Conservation (phyloP, 1,140 invertebrate genomes). For the Uloborus diversus region DNA sequence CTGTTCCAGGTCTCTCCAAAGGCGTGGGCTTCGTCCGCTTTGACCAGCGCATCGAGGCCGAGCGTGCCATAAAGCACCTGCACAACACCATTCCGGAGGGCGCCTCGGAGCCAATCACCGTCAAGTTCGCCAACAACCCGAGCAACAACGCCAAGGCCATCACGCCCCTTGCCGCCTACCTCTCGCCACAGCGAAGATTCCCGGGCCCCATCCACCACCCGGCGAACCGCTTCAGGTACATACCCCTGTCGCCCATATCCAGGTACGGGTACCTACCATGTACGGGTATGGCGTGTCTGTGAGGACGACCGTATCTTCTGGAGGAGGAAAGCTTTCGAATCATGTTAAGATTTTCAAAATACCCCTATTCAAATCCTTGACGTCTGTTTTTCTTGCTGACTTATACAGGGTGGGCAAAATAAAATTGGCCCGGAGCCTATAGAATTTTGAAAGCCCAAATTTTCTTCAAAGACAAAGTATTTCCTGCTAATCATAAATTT, state of each 20-base stretch:
- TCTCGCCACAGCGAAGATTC: conserved; percentile 76
- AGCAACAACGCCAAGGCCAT: conserved; percentile 89
- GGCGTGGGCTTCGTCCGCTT: conserved; percentile 99
- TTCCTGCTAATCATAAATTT: too few relatives aligned
- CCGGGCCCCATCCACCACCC: conserved; percentile 92
- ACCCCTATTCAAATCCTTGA: too few relatives aligned
- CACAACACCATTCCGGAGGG: conserved; percentile 96
- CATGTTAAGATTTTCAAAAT: too few relatives aligned
- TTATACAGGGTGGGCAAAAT: too few relatives aligned
- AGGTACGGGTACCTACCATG: neutral
- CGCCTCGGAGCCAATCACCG: conserved; percentile 95
- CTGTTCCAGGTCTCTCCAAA: conserved; percentile 86
- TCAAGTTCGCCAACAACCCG: conserved; percentile 99
- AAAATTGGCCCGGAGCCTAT: too few relatives aligned
- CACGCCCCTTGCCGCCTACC: conserved; percentile 89
- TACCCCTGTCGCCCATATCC: conserved; percentile 33
- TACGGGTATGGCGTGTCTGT: neutral
- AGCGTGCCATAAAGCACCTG: conserved; percentile 95
- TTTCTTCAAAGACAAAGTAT: too few relatives aligned
- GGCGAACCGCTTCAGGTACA: conserved; percentile 87
- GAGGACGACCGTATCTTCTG: neutral
- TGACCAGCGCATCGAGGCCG: conserved; percentile 96
- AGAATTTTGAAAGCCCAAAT: too few relatives aligned
- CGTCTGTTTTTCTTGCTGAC: too few relatives aligned
- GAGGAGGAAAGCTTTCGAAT: conserved; percentile 6